A percentile compares a stretch with the other conserved stretches of the same genome.
These are phyloP conservation scores for Erebia aethiops DNA, from an alignment of 2,888 invertebrate genomes.

Conservation along the genomic window DNA sequence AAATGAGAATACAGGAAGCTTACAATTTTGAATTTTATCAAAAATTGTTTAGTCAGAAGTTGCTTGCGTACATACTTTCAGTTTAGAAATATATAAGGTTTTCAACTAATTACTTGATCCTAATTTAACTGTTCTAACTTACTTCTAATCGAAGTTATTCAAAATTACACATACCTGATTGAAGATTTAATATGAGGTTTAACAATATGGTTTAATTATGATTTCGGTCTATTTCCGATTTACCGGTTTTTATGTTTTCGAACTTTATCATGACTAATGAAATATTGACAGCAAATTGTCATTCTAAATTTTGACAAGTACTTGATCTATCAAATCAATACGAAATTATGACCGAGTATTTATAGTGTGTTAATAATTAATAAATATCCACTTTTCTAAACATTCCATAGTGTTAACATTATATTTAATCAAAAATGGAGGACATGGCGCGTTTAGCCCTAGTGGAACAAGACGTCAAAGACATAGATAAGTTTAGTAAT, in stretches of 20 bases:
- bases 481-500: constrained; percentile 59
- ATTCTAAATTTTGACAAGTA: too few relatives aligned
- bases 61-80: too few relatives aligned
- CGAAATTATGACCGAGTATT: constrained; percentile 36
- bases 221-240: not conserved
- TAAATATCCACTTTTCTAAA: constrained; percentile 45
- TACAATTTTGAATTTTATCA: too few relatives aligned
- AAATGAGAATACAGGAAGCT: too few relatives aligned
- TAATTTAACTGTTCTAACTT: too few relatives aligned
- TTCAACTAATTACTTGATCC: too few relatives aligned
- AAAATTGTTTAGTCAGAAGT: too few relatives aligned
- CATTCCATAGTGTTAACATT: constrained; percentile 36
- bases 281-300: constrained; percentile 59
- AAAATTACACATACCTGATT: too few relatives aligned
- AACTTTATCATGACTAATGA: constrained; percentile 58
- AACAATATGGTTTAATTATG: too few relatives aligned
- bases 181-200: too few relatives aligned
- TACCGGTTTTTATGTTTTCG: constrained; percentile 25
- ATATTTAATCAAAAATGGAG: constrained; percentile 59
- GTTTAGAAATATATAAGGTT: too few relatives aligned
- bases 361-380: constrained; percentile 46
- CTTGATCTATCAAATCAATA: not conserved
- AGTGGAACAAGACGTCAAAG: constrained; percentile 65
- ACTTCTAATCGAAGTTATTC: too few relatives aligned
- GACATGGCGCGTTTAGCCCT: constrained; percentile 74